Percentiles rank a stretch among this genome's conserved stretches.
Conservation (phyloP, 23 tunicate species). For the Ciona savignyi region DNA sequence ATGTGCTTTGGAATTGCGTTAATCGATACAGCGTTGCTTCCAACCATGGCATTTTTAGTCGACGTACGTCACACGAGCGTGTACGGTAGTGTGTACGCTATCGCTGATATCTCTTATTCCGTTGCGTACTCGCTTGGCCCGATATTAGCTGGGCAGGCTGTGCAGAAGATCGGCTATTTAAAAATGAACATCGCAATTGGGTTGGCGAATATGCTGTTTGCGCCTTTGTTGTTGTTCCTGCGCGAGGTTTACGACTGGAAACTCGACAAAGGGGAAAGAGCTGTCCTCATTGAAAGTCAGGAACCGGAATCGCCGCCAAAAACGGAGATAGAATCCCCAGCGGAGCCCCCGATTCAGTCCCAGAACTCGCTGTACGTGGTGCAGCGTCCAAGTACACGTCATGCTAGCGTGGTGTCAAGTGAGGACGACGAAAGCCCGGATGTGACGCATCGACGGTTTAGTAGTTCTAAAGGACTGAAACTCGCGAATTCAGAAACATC, state of each 20-base stretch:
- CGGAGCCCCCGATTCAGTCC: background rate
- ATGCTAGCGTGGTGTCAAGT: background rate
- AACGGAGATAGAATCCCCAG: background rate
- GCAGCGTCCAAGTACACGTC: background rate
- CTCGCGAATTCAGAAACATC: background rate
- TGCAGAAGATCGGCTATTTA: conserved; percentile 66
- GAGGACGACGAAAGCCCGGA: conserved; percentile 16
- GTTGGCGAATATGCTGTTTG: conserved; percentile 67
- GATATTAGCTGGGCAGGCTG: conserved; percentile 89
- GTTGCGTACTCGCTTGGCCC: conserved; percentile 98
- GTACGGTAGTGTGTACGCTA: conserved; percentile 97
- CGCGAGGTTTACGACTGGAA: conserved; percentile 90
- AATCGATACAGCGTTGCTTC: conserved; percentile 94
- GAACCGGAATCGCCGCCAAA: conserved; percentile 4
- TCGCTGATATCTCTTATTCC: conserved; percentile 97
- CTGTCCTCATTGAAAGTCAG: conserved; percentile 25
- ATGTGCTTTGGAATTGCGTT: conserved; percentile 99
- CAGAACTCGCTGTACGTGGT: background rate
- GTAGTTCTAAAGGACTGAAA: background rate
- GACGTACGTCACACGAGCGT: conserved; percentile 94
- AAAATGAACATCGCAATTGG: conserved; percentile 96
- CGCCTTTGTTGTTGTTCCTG: conserved; percentile 75
- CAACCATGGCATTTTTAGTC: conserved; percentile 97
- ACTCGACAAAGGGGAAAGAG: conserved; percentile 45
- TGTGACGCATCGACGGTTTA: background rate